Evolutionary conservation across 1,140 invertebrate species (phyloP), one percentile per base, ranked within the genome.

Genomic region (Camponotus vicinus): DNA sequence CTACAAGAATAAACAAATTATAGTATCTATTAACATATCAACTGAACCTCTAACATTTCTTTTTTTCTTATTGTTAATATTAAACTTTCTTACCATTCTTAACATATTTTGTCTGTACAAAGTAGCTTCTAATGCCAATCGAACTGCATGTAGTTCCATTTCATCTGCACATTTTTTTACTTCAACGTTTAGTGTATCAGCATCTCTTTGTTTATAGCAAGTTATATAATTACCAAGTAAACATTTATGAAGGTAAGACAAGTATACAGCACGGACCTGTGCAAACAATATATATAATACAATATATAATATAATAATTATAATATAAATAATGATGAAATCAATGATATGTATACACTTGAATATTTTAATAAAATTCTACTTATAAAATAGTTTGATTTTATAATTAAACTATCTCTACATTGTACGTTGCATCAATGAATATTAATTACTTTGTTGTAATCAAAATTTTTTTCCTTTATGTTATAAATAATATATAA

Each of bases 221-320:
- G 87, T 61, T 52, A 90, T 85, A 32, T 93, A 93, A 87, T 93
- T 93, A 63, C 73, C 89, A 8, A 92, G 67, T 18, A 93, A 84
- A 32, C 92, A 93, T 71, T 93, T 92, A n/a, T 92, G 88, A 18
- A 93, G 88, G 67, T 93, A 91, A 0, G 93, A 93, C 37, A 91
- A 93, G 61, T 93, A 93, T 4, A 93, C 90, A 18, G 90, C 45
- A 75, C 93, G 91, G 49, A 93, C 93, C 93, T 93, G 34, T 21
- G 34, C 18, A 90, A 82, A 71, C 69, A 64, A 88, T 18, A 66
- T 55, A 27, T 27, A 27, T 27, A 27, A 27, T 27, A 27, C 27
- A 42, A 18, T 3, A 15, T 18, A 13, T 61, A 49, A 55, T 21
- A 21, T 9, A 52, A 55, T 52, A 52, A 52, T 52, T 52, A 4